Conservation (phyloP, 2,888 invertebrate species). For the Morpho deidamia region DNA sequence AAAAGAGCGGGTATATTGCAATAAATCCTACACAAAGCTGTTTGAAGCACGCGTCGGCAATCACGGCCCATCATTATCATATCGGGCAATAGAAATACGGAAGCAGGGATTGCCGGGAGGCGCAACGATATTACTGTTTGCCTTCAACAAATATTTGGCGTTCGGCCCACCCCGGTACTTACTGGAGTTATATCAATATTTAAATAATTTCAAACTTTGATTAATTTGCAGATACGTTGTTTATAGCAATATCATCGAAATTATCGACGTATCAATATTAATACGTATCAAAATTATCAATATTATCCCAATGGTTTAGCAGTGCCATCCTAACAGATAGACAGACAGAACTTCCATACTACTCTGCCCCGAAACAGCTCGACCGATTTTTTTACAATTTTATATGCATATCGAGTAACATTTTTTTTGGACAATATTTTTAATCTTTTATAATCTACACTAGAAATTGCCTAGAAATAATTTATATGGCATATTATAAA, state of each 20-base stretch:
- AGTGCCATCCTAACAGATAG: too few relatives aligned
- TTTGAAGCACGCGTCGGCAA: conserved; percentile 52
- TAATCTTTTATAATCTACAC: too few relatives aligned
- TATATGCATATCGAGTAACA: too few relatives aligned
- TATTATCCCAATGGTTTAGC: too few relatives aligned
- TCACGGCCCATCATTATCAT: conserved; percentile 65
- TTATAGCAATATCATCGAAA: conserved; percentile 62
- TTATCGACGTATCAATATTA: conserved; percentile 35
- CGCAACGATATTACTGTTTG: conserved; percentile 72
- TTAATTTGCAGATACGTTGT: conserved; percentile 73
- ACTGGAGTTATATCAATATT: conserved; percentile 76
- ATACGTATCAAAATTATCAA: conserved; percentile 25
- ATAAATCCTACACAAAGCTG: conserved; percentile 44
- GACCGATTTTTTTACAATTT: too few relatives aligned
- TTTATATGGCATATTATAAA: too few relatives aligned
- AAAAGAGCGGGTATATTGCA: conserved; percentile 34
- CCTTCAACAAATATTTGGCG: conserved; percentile 58
- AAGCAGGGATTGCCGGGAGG: conserved; percentile 33
- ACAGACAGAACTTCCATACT: too few relatives aligned
- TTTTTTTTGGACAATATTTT: too few relatives aligned
- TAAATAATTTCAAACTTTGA: conserved; percentile 76
- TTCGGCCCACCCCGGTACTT: conserved; percentile 57
- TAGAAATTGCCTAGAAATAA: too few relatives aligned
- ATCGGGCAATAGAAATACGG: conserved; percentile 45
- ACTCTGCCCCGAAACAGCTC: too few relatives aligned